phyloP scores from a whole-genome alignment of 2,888 invertebrate genomes.

The Apamea anceps region DNA sequence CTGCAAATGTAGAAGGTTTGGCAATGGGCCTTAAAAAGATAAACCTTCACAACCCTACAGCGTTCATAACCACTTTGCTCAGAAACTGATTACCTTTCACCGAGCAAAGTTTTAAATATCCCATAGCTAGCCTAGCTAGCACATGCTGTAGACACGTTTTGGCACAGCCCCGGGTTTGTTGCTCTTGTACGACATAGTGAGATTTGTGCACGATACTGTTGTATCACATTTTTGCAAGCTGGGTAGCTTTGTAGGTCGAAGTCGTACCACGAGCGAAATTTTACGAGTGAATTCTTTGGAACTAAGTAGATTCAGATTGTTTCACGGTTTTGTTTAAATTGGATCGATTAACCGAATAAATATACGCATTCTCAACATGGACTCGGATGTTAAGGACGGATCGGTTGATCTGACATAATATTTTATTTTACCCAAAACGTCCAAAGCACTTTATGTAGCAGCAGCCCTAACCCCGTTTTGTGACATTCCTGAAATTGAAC shows the following conservation, averaged over 20 bases:
- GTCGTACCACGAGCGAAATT: slow-evolving; percentile 37
- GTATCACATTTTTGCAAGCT: slow-evolving; percentile 37
- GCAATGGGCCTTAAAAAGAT: background rate
- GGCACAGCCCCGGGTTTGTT: slow-evolving; percentile 37
- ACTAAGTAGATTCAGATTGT: slow-evolving; percentile 7
- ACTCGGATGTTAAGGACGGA: background rate
- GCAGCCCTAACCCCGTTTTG: background rate
- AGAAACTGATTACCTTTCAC: slow-evolving; percentile 9
- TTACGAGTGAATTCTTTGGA: slow-evolving; percentile 6
- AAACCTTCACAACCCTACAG: background rate
- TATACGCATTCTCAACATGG: background rate
- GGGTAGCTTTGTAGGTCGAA: slow-evolving; percentile 27
- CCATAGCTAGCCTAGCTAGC: background rate
- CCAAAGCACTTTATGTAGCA: background rate
- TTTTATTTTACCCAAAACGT: background rate
- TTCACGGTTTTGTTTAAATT: background rate
- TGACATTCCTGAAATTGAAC: background rate
- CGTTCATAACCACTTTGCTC: background rate
- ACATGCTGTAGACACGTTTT: slow-evolving; percentile 33
- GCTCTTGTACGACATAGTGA: slow-evolving; percentile 18
- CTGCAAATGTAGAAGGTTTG: background rate
- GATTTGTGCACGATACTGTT: slow-evolving; percentile 1
- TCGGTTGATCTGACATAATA: background rate
- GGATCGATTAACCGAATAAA: background rate
- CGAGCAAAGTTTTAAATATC: slow-evolving; percentile 20